phyloP scores from a whole-genome alignment of 2,888 invertebrate species.

The Noctua pronuba region DNA sequence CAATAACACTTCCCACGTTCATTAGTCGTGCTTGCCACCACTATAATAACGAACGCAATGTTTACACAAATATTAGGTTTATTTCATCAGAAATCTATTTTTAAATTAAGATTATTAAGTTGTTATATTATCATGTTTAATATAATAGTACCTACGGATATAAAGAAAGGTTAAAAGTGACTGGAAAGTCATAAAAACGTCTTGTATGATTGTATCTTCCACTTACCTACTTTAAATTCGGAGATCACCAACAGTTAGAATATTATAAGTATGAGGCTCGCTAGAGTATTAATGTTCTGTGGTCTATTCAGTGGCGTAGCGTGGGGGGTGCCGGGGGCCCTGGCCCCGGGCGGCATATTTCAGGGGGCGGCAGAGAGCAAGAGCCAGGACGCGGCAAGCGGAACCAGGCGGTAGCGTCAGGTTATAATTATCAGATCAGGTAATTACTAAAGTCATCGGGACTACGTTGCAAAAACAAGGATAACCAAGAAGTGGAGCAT shows the following conservation, averaged over 20 bases:
- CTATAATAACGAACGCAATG: background rate
- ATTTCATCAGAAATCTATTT: background rate
- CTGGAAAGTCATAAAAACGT: slow-evolving; percentile 20
- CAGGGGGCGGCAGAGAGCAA: no score
- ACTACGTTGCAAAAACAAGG: no score
- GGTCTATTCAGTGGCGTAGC: no score
- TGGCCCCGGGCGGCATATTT: no score
- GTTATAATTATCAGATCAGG: no score
- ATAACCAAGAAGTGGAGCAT: no score
- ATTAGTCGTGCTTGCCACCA: background rate
- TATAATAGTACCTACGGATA: background rate
- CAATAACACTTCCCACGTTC: background rate
- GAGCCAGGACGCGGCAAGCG: no score
- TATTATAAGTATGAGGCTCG: no score
- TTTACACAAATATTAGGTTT: background rate
- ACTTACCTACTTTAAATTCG: background rate
- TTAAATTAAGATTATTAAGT: background rate
- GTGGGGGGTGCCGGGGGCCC: no score
- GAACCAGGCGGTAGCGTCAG: no score
- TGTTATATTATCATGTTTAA: background rate
- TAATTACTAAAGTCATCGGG: no score
- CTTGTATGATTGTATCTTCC: background rate
- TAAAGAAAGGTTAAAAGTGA: slow-evolving; percentile 7
- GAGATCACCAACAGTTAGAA: background rate
- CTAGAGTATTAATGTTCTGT: no score